A percentile compares a stretch with the other conserved stretches of the same genome.
Conservation (phyloP, 1,140 invertebrate genomes). For the Popillia japonica region DNA sequence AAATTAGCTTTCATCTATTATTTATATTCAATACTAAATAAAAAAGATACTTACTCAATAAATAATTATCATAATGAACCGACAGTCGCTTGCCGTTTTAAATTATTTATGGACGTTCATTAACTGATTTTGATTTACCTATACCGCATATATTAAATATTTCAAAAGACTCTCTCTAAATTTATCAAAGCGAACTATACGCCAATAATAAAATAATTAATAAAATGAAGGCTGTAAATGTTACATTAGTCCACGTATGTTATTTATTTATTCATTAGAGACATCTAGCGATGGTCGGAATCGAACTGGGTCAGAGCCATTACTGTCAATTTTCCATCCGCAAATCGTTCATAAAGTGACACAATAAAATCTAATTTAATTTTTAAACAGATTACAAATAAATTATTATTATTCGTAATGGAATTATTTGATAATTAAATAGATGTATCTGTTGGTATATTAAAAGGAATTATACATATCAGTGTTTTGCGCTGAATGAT, state of each 20-base stretch:
- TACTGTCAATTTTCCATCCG: conserved; percentile 14
- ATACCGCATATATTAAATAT: conserved; percentile 12
- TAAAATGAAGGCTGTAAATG: neutral
- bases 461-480: no score
- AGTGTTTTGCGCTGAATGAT: no score
- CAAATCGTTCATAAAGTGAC: conserved; percentile 10
- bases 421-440: neutral
- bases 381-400: neutral
- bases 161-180: neutral
- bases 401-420: neutral
- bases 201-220: conserved; percentile 16
- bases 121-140: neutral
- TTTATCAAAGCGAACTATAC: neutral
- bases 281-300: neutral
- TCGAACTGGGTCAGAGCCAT: conserved; percentile 7
- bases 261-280: conserved; percentile 19
- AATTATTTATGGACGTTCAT: neutral
- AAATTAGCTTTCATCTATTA: neutral
- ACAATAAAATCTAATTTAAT: conserved; percentile 19
- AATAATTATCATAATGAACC: conserved; percentile 12
- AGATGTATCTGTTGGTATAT: neutral
- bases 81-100: conserved; percentile 5
- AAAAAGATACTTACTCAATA: neutral
- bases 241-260: conserved; percentile 10
- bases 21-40: neutral